Evolutionary conservation across 2,797 vertebrate species (phyloP), one percentile per base, ranked within the genome.

Genomic region (Percopsis omiscomaycus): DNA sequence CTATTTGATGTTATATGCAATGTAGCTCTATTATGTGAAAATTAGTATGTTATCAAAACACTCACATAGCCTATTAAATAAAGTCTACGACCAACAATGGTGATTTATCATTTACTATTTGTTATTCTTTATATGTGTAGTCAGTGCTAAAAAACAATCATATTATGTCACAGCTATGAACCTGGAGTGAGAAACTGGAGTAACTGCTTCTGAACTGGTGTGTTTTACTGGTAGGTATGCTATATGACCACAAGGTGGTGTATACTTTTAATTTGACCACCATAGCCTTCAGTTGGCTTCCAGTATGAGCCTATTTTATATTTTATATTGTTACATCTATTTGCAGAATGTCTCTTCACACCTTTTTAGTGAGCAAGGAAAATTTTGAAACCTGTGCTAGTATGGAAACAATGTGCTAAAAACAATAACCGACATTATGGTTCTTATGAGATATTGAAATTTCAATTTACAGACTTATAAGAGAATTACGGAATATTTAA

Each of bases 1-100:
- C 77, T 80, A 84, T 83, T 91, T 80, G 85, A 91, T 93, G 92
- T 92, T 89, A 89, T 92, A 89, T 91, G 92, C 84, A 90, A 88
- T 92, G 89, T 92, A 90, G 84, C 86, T 91, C 78, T 84, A 88
- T 82, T 71, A 85, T 89, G 88, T 92, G 86, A 88, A 89, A 84
- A 89, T 84, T 37, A 86, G 75, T 85, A 88, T 91, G 89, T 89
- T 90, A 82, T 74, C 70, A 77, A 87, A 90, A 88, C 85, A 89
- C 85, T 83, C 88, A 92, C 81, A 90, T 80, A 42, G 37, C 37
- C 37, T 42, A 83, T 81, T 83, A 54, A 93, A 92, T 93, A 93
- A 93, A 92, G 90, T 89, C 78, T 88, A 89, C 88, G 68, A 87
- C 52, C 73, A 87, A 85, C 59, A 54, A 13, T 48, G 11, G 42